Evolutionary conservation across 2,113 vertebrate species (phyloP), one percentile per base, ranked within the genome.

Genomic region (Xyrauchen texanus): DNA sequence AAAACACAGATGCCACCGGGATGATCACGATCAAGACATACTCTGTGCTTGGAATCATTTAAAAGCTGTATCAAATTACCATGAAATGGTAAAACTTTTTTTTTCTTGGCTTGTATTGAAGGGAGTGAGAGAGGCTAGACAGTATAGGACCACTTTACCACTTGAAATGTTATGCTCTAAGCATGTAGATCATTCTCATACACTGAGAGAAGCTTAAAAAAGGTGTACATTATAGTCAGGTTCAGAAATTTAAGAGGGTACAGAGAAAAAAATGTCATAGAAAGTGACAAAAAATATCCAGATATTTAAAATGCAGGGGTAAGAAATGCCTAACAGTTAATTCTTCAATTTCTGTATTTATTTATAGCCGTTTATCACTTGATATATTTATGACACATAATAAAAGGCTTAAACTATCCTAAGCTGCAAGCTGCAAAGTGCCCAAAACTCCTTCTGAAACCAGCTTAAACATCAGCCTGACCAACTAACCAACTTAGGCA

Each of bases 31-130:
- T 82, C 45, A 70, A 76, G 63, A 52, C 42, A 49, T 79, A 68
- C 16, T 16, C 65, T 44, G 49, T 11, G 73, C 62, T 55, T 49
- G 34, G 75, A 85, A 76, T 85, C 70, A 85, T 86, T 86, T 86
- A 76, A 85, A 65, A 63, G 77, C 44, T 44, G 7, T 78, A 81
- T 75, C 51, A 46, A 80, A 83, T 82, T 77, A 85, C 71, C 34
- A 21, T 64, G 51, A 76, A 80, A 82, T 66, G 66, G 1, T 34
- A 34, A 34, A 34, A n/a, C 11, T 13, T 53, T 68, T 34, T 34
- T 34, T 44, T n/a, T 72, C 72, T 68, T 75, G 75, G 65, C 61
- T 80, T 62, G 8, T 66, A 78, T 82, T 45, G 60, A n/a, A 66
- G 34, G n/a, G 15, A 2, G 45, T 64, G 68, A 77, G 52, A 34